phyloP scores from a whole-genome alignment of 2,113 vertebrate species.

The Stegastes partitus region DNA sequence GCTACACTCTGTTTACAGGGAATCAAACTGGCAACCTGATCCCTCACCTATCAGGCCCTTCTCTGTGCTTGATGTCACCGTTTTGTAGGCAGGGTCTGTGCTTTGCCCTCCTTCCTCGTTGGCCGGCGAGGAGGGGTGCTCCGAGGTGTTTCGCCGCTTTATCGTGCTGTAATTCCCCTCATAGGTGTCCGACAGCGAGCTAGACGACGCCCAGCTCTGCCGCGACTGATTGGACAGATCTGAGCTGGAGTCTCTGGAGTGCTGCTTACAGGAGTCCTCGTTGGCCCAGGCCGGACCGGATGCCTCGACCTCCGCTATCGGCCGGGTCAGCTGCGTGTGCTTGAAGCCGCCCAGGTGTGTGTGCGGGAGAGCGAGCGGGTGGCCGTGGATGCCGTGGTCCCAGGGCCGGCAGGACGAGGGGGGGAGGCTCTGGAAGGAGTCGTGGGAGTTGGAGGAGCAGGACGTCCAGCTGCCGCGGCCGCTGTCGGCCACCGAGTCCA shows the following conservation, averaged over 20 bases:
- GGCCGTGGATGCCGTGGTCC: constrained; percentile 81
- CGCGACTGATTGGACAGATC: constrained; percentile 84
- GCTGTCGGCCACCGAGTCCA: constrained; percentile 90
- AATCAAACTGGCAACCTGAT: constrained; percentile 49
- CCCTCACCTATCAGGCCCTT: constrained; percentile 96
- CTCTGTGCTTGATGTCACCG: constrained; percentile 95
- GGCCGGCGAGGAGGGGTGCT: constrained; percentile 71
- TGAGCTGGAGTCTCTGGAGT: constrained; percentile 78
- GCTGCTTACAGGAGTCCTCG: constrained; percentile 77
- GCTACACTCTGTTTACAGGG: constrained; percentile 30
- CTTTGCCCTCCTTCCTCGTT: constrained; percentile 81
- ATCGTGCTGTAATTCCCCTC: constrained; percentile 92
- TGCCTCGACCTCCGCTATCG: constrained; percentile 89
- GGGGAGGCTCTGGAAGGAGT: constrained; percentile 94
- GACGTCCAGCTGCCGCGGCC: constrained; percentile 98
- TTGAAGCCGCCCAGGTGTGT: constrained; percentile 84
- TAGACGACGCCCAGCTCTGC: constrained; percentile 93
- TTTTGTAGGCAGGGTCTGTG: constrained; percentile 91
- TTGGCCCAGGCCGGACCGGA: constrained; percentile 76
- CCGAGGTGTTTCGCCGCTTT: constrained; percentile 87
- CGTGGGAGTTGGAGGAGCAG: constrained; percentile 96
- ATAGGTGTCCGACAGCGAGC: constrained; percentile 91
- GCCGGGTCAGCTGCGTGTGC: constrained; percentile 86
- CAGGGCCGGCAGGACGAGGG: constrained; percentile 87
- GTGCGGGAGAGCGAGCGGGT: constrained; percentile 83